Conservation (phyloP, 2,888 invertebrate species). For the Meganola albula region DNA sequence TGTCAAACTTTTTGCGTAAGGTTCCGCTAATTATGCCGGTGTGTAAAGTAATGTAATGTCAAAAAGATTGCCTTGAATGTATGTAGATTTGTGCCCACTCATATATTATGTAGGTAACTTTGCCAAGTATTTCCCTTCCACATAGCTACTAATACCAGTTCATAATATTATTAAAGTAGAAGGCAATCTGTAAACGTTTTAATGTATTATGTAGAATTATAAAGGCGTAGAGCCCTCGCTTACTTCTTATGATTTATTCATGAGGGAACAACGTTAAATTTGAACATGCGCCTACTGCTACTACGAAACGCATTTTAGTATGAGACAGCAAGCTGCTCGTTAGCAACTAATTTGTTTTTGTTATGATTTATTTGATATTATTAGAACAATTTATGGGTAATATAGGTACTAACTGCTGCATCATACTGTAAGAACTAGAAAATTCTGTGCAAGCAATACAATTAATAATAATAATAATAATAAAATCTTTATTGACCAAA, state of each 20-base stretch:
- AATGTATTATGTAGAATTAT: constrained; percentile 78
- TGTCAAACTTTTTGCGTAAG: no score
- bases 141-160: constrained; percentile 59
- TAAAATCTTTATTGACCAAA: no score
- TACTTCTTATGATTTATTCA: constrained; percentile 77
- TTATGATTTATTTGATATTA: constrained; percentile 38
- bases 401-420: no score
- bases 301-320: constrained; percentile 50
- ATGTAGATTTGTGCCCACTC: no score
- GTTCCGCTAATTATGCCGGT: no score
- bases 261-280: constrained; percentile 68
- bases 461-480: no score
- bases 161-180: constrained; percentile 69
- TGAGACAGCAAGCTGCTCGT: constrained; percentile 59
- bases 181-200: constrained; percentile 75
- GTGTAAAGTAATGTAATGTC: no score
- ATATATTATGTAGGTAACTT: no score
- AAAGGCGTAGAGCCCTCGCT: constrained; percentile 68
- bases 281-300: constrained; percentile 66
- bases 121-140: constrained; percentile 27
- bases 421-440: no score
- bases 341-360: constrained; percentile 62
- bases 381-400: constrained; percentile 6
- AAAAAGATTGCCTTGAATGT: no score
- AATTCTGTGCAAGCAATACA: no score